A percentile compares a stretch with the other conserved stretches of the same genome.
Evolutionary conservation across 2,113 vertebrate genomes (phyloP).

Genomic region (Psittacara wagleri): DNA sequence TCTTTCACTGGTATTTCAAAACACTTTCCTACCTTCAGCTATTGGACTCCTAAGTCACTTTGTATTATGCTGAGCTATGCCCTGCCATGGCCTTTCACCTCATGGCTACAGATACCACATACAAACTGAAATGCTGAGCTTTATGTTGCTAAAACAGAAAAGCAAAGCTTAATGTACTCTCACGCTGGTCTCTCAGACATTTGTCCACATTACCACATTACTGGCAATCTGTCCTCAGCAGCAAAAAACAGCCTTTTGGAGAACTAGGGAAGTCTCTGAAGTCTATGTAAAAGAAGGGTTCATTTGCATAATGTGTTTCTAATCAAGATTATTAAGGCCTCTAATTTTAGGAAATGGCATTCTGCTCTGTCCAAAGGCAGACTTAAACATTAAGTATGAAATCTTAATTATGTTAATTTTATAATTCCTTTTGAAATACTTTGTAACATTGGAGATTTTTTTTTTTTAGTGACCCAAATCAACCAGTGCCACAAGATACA

Average conservation of each 20-base stretch:
- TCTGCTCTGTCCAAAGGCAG: not conserved
- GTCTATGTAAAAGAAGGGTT: not conserved
- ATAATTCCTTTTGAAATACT: slow-evolving; percentile 19
- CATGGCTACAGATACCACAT: not conserved
- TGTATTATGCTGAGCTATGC: not conserved
- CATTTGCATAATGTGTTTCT: not conserved
- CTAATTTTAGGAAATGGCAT: not conserved
- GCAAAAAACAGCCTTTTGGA: not conserved
- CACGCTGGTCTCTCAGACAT: not conserved
- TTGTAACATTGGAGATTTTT: slow-evolving; percentile 8
- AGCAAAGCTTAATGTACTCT: not conserved
- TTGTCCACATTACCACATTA: not conserved
- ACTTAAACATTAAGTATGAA: not conserved
- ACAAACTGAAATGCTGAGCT: not conserved
- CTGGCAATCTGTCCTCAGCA: not conserved
- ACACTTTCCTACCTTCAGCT: not conserved
- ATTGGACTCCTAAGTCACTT: not conserved
- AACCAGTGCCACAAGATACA: slow-evolving; percentile 97
- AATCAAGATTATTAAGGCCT: slow-evolving; percentile 3
- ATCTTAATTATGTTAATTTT: slow-evolving; percentile 32
- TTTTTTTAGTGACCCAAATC: slow-evolving; percentile 90
- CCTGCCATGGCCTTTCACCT: not conserved
- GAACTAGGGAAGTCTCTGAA: not conserved
- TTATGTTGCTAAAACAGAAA: not conserved
- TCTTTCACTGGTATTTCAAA: not conserved